A percentile compares a stretch with the other conserved stretches of the same genome.
These are phyloP conservation scores for Piaya cayana DNA, from an alignment of 2,113 vertebrate genomes.

Conservation along the genomic window DNA sequence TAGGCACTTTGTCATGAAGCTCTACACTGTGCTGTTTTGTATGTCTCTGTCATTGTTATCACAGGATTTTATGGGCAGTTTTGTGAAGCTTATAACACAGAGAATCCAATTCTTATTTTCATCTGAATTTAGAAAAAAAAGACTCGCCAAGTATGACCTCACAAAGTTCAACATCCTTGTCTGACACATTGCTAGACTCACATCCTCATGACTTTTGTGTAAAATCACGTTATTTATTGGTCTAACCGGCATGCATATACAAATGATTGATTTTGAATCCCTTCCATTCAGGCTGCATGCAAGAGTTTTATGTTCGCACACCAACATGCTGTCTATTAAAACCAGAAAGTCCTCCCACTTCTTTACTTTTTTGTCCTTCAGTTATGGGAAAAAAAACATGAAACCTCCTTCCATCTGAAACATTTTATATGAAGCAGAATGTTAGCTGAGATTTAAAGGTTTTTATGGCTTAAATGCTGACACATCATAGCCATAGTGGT, in stretches of 20 bases:
- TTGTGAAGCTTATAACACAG: background rate
- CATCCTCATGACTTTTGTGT: background rate
- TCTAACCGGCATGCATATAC: fast-evolving
- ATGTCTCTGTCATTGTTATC: fast-evolving
- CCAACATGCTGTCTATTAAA: background rate
- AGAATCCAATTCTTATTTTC: background rate
- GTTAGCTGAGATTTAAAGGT: background rate
- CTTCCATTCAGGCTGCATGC: background rate
- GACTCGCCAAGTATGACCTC: background rate
- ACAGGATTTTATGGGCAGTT: background rate
- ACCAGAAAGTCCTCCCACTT: background rate
- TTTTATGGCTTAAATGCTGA: background rate
- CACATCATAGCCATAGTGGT: background rate
- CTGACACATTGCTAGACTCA: background rate
- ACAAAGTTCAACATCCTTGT: background rate
- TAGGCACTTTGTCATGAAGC: background rate
- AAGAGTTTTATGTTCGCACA: background rate
- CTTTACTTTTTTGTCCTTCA: background rate
- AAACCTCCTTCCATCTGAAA: background rate
- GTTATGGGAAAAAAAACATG: background rate
- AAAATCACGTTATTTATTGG: background rate
- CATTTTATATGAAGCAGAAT: background rate
- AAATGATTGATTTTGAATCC: no score
- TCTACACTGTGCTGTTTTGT: fast-evolving
- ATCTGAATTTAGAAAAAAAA: background rate